Conservation (phyloP, 1,140 invertebrate genomes). For the Samia ricini region DNA sequence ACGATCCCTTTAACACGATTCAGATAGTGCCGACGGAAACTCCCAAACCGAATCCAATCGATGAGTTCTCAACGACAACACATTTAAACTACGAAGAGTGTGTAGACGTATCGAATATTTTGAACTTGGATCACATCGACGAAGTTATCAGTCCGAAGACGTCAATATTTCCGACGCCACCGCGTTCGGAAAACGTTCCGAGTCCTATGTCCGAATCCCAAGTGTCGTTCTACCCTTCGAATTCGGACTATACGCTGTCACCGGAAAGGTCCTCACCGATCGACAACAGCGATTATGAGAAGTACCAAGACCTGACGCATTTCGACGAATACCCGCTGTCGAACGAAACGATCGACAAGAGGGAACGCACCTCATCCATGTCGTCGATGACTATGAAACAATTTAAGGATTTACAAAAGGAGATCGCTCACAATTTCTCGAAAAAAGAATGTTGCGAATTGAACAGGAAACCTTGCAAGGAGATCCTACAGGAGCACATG, state of each 20-base stretch:
- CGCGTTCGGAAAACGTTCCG: slow-evolving; percentile 42
- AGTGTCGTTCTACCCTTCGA: slow-evolving; percentile 27
- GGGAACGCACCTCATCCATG: slow-evolving; percentile 17
- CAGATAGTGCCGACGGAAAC: background rate
- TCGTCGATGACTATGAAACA: slow-evolving; percentile 51
- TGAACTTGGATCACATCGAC: background rate
- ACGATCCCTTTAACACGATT: background rate
- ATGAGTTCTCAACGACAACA: slow-evolving; percentile 25
- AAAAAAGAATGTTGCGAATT: slow-evolving; percentile 54
- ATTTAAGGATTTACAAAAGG: slow-evolving; percentile 60
- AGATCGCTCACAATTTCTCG: slow-evolving; percentile 39
- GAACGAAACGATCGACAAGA: slow-evolving; percentile 22
- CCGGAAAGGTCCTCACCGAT: slow-evolving; percentile 46
- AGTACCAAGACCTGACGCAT: slow-evolving; percentile 40
- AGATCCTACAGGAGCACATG: slow-evolving; percentile 47
- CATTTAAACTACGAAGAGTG: slow-evolving; percentile 21
- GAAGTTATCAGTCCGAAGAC: background rate
- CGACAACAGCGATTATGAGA: slow-evolving; percentile 46
- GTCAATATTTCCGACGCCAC: slow-evolving; percentile 39
- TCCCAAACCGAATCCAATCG: slow-evolving; percentile 26
- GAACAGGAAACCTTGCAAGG: slow-evolving; percentile 40
- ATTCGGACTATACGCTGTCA: slow-evolving; percentile 39
- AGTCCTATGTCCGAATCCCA: slow-evolving; percentile 49
- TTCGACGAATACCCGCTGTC: slow-evolving; percentile 16
- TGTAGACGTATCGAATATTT: slow-evolving; percentile 8